Evolutionary conservation across 2,797 vertebrate genomes (phyloP).

Genomic region (Rhinogobio ventralis): DNA sequence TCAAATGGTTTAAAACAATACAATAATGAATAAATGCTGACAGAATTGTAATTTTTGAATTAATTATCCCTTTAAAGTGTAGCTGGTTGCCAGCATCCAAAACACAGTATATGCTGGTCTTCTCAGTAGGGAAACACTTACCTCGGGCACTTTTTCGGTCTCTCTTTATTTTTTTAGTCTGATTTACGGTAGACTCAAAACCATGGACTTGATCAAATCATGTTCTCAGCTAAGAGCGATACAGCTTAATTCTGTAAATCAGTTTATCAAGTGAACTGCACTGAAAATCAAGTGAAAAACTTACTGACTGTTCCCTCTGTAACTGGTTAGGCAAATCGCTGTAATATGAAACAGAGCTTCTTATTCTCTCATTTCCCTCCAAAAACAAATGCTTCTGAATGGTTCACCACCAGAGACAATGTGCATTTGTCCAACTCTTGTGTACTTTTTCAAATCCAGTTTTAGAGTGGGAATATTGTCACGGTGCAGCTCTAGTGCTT

Average conservation of each 20-base stretch:
- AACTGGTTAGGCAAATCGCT: conserved; percentile 5
- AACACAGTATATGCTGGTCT: conserved; percentile 25
- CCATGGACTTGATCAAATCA: neutral
- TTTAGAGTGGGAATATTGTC: conserved; percentile 32
- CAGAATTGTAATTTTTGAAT: neutral
- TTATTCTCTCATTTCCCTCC: conserved; percentile 42
- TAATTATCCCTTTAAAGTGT: neutral
- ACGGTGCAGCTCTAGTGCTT: neutral
- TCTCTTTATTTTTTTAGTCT: neutral
- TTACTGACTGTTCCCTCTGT: neutral
- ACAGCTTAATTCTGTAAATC: neutral
- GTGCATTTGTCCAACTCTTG: conserved; percentile 17
- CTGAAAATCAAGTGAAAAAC: conserved; percentile 1
- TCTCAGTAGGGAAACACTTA: conserved; percentile 34
- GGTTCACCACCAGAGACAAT: conserved; percentile 36
- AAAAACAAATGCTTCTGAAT: conserved; percentile 36
- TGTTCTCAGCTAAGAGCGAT: neutral
- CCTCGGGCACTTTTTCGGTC: conserved; percentile 22
- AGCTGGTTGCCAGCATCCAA: neutral
- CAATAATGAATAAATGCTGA: neutral
- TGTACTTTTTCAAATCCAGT: conserved; percentile 21
- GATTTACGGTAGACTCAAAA: neutral
- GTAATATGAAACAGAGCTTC: conserved; percentile 27
- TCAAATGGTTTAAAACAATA: neutral
- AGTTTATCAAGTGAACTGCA: neutral